Percentiles rank a stretch among this genome's conserved stretches.
Conservation (phyloP, 2,797 vertebrate species). For the Cyclura pinguis region DNA sequence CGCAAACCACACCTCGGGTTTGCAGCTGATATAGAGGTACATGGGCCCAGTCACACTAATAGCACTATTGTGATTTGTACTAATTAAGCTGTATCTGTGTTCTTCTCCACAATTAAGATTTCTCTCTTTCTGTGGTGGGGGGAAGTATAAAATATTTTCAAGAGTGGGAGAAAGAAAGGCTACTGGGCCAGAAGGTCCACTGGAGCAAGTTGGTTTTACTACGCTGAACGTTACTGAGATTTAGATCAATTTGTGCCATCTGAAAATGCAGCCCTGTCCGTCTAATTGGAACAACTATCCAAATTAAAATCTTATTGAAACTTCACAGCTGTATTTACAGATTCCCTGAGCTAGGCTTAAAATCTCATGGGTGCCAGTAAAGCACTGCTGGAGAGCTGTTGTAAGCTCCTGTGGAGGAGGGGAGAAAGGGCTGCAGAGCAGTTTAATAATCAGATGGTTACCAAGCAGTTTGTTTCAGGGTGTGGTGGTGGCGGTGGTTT, state of each 20-base stretch:
- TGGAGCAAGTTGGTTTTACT: slow-evolving; percentile 18
- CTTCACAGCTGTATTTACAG: slow-evolving; percentile 40
- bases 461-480: slow-evolving; percentile 6
- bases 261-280: background rate
- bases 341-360: slow-evolving; percentile 8
- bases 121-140: background rate
- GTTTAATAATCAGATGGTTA: slow-evolving; percentile 13
- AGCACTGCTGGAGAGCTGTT: slow-evolving; percentile 28
- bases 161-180: background rate
- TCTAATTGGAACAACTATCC: slow-evolving; percentile 45
- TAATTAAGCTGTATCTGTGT: background rate
- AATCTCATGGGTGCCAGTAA: background rate
- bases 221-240: accelerated
- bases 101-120: slow-evolving; percentile 23
- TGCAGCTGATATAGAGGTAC: slow-evolving; percentile 29
- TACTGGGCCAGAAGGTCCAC: background rate
- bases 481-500: background rate
- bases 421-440: slow-evolving; percentile 12
- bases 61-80: background rate
- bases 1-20: slow-evolving; percentile 50
- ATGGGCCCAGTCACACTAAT: slow-evolving; percentile 13
- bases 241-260: background rate
- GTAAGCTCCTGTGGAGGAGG: background rate
- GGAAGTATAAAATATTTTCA: background rate
- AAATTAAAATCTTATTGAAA: slow-evolving; percentile 57